A percentile compares a stretch with the other conserved stretches of the same genome.
phyloP scores from a whole-genome alignment of 2,888 invertebrate genomes.

The Lasioglossum villosulum region DNA sequence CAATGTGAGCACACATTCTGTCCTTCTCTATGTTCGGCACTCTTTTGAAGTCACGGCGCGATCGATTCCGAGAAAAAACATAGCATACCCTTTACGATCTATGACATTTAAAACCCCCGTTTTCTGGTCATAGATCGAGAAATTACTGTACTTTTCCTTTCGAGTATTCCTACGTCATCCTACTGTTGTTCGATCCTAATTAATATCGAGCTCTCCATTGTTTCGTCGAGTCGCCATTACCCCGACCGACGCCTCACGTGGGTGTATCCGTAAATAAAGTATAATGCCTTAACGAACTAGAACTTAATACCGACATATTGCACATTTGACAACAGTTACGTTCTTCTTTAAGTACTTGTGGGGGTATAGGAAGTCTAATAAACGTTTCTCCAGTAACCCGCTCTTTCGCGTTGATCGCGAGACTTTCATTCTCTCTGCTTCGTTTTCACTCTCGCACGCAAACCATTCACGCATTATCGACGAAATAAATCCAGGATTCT shows the following conservation, averaged over 20 bases:
- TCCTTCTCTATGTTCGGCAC: no score
- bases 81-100: no score
- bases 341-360: slow-evolving; percentile 81
- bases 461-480: slow-evolving; percentile 20
- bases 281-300: slow-evolving; percentile 77
- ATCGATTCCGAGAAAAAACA: no score
- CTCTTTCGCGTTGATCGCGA: slow-evolving; percentile 28
- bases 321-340: slow-evolving; percentile 84
- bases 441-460: neutral
- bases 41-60: no score
- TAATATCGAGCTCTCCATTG: neutral
- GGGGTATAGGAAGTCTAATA: slow-evolving; percentile 81
- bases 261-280: slow-evolving; percentile 77
- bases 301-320: slow-evolving; percentile 84
- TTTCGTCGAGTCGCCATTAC: slow-evolving; percentile 52
- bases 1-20: no score
- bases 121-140: no score
- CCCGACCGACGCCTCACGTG: slow-evolving; percentile 56
- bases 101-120: no score
- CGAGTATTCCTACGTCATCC: no score
- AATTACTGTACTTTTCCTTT: no score
- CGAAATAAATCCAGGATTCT: slow-evolving; percentile 32
- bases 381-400: slow-evolving; percentile 60
- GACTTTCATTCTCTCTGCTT: slow-evolving; percentile 9
- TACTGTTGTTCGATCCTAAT: no score